These are phyloP conservation scores for Brachionus rubens DNA, from an alignment of 1,140 invertebrate species.

Conservation along the genomic window DNA sequence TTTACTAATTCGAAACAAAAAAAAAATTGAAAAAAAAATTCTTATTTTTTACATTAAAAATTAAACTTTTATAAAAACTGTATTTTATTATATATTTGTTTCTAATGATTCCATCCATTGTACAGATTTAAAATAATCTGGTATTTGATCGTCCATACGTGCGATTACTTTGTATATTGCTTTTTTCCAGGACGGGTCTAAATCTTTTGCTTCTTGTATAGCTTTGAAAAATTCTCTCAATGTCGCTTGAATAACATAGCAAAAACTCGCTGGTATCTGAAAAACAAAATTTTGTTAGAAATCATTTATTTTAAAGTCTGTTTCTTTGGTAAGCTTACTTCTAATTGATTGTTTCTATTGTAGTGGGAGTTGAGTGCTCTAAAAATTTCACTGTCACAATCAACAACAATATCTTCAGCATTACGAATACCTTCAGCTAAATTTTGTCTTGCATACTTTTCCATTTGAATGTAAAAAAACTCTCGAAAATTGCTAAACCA, in stretches of 20 bases:
- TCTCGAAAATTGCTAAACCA: constrained; percentile 99
- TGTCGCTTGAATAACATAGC: constrained; percentile 91
- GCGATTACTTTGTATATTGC: constrained; percentile 99
- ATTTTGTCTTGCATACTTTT: constrained; percentile 96
- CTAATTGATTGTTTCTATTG: constrained; percentile 99
- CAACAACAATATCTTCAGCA: constrained; percentile 85
- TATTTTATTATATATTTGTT: constrained; percentile 40
- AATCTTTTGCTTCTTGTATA: constrained; percentile 87
- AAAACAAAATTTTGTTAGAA: neutral
- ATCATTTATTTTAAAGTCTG: neutral
- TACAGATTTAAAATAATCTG: constrained; percentile 98
- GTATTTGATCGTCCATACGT: constrained; percentile 92
- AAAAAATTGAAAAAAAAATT: constrained; percentile 27
- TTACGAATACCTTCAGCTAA: constrained; percentile 91
- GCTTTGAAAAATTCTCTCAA: constrained; percentile 97
- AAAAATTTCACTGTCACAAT: constrained; percentile 91
- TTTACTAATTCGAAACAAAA: constrained; percentile 11
- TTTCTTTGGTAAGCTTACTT: constrained; percentile 69
- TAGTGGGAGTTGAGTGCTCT: constrained; percentile 97
- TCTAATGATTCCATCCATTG: constrained; percentile 96
- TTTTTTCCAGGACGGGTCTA: constrained; percentile 99
- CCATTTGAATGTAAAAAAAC: constrained; percentile 99
- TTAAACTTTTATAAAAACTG: neutral
- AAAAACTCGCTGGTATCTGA: constrained; percentile 96
- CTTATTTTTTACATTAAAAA: no score